Conservation (phyloP, 2,888 invertebrate species). For the Troides oblongomaculatus region DNA sequence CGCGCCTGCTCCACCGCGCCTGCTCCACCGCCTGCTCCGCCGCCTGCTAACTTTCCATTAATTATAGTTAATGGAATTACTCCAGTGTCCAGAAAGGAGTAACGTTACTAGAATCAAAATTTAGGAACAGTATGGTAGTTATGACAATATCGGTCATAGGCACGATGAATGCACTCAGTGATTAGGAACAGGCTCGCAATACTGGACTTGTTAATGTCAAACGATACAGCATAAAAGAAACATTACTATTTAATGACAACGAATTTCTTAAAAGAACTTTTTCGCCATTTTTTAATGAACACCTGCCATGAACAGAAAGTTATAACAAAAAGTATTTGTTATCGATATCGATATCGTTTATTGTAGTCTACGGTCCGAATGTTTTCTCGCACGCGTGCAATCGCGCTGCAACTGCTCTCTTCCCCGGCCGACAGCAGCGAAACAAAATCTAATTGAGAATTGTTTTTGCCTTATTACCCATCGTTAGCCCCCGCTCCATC, state of each 20-base stretch:
- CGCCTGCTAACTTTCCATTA: conserved; percentile 1
- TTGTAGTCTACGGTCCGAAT: neutral
- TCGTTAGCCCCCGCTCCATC: neutral
- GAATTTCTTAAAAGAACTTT: too few species aligned
- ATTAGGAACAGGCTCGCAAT: too few species aligned
- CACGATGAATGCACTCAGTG: too few species aligned
- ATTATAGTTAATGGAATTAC: conserved; percentile 12
- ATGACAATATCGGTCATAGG: too few species aligned
- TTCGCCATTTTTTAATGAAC: too few species aligned
- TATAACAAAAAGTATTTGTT: too few species aligned
- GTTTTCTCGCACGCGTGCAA: neutral
- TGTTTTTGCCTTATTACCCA: neutral
- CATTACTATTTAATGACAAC: too few species aligned
- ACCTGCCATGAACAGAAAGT: too few species aligned
- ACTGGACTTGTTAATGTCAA: too few species aligned
- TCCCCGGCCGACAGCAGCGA: too few species aligned
- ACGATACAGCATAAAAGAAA: too few species aligned
- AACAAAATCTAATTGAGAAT: neutral
- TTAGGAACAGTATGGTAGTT: neutral
- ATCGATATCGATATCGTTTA: too few species aligned
- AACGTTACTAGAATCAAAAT: neutral
- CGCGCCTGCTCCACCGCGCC: neutral
- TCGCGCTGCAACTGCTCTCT: neutral
- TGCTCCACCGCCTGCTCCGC: neutral
- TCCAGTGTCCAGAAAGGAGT: neutral